Evolutionary conservation across 2,797 vertebrate genomes (phyloP).

Genomic region (Spheniscus humboldti): DNA sequence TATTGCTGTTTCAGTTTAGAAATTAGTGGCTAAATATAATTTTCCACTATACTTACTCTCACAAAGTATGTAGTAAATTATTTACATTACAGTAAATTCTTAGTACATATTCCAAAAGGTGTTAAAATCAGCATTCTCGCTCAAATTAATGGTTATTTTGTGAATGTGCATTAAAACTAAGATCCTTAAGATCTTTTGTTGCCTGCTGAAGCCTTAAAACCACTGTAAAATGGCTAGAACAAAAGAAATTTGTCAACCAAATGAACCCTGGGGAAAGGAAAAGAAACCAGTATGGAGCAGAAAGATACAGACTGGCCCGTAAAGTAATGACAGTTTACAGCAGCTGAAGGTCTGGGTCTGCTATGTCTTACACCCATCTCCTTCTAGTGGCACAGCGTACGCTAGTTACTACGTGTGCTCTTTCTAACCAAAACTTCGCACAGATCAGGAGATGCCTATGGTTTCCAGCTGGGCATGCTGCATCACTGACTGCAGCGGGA

Average conservation of each 20-base stretch:
- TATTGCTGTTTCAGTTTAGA: constrained; percentile 46
- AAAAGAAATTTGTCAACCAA: constrained; percentile 3
- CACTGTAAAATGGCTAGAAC: not conserved
- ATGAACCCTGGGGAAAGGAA: not conserved
- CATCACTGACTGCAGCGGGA: fast-evolving
- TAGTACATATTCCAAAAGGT: constrained; percentile 2
- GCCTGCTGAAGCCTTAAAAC: not conserved
- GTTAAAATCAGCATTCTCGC: constrained; percentile 15
- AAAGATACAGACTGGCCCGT: not conserved
- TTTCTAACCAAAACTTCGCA: not conserved
- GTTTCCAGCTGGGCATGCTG: not conserved
- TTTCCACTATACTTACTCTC: constrained; percentile 34
- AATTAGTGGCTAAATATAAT: constrained; percentile 56
- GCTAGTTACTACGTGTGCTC: fast-evolving
- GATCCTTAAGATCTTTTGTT: not conserved
- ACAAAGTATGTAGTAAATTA: constrained; percentile 44
- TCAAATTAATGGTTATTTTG: constrained; percentile 13
- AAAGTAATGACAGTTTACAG: not conserved
- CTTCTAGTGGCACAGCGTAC: fast-evolving
- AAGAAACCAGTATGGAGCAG: not conserved
- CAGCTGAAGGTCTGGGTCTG: not conserved
- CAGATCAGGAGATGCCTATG: fast-evolving
- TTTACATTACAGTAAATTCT: constrained; percentile 49
- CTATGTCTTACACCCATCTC: not conserved
- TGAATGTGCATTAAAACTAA: not conserved